These are phyloP conservation scores for Melanargia galathea DNA, from an alignment of 2,888 invertebrate genomes.

Conservation along the genomic window DNA sequence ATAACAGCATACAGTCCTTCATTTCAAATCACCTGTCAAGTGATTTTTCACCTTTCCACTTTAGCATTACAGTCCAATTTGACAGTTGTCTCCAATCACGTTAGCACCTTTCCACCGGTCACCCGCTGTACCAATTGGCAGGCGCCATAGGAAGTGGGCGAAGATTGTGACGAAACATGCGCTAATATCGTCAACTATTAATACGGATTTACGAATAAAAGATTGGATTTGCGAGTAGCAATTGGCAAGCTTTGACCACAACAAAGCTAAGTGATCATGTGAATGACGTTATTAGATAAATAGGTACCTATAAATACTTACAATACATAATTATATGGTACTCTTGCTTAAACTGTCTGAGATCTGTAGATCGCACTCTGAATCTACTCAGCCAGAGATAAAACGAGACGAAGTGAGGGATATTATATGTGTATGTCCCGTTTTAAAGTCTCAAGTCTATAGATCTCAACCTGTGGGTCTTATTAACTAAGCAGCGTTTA, in stretches of 20 bases:
- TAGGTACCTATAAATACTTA: too few species aligned
- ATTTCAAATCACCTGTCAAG: constrained; percentile 28
- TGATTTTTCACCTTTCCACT: constrained; percentile 14
- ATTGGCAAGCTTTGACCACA: neutral
- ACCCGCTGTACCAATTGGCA: constrained; percentile 64
- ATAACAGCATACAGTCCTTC: constrained; percentile 1
- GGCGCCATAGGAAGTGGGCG: constrained; percentile 62
- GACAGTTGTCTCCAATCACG: neutral
- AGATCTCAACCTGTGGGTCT: too few species aligned
- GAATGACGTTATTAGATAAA: too few species aligned
- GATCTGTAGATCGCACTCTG: too few species aligned
- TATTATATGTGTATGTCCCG: too few species aligned
- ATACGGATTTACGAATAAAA: constrained; percentile 21
- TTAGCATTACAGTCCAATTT: constrained; percentile 26
- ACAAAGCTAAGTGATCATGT: neutral
- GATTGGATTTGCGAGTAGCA: neutral
- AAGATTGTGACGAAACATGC: constrained; percentile 52
- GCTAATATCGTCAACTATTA: constrained; percentile 21
- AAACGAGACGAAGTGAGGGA: too few species aligned
- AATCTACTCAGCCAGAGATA: too few species aligned
- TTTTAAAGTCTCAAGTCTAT: too few species aligned
- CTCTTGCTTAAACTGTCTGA: too few species aligned
- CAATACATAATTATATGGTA: too few species aligned
- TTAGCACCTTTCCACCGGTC: constrained; percentile 28
- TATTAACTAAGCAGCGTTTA: too few species aligned